Percentiles rank a stretch among this genome's conserved stretches.
These are phyloP conservation scores for Pelecanus crispus DNA, from an alignment of 2,113 vertebrate species.

Conservation along the genomic window DNA sequence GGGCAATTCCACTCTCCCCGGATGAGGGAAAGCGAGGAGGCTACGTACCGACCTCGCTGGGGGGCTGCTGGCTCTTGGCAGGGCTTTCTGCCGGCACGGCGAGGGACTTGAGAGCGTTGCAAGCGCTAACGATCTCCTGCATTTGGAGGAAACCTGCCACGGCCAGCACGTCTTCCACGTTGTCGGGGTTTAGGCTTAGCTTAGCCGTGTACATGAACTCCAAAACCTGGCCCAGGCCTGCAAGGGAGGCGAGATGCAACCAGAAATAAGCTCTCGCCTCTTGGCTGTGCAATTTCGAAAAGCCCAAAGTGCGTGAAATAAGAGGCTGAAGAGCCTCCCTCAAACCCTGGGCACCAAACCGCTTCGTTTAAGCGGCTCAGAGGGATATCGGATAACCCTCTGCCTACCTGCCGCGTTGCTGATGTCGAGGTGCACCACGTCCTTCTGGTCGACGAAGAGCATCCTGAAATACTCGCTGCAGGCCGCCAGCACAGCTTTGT, in stretches of 20 bases:
- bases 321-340: neutral
- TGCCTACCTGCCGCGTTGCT: conserved; percentile 91
- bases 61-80: neutral
- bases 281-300: accelerated
- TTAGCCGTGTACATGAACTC: conserved; percentile 99
- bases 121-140: conserved; percentile 91
- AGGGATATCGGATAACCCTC: accelerated
- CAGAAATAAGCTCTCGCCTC: neutral
- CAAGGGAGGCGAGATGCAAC: neutral
- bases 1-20: neutral
- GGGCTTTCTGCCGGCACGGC: neutral
- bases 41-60: neutral
- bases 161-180: conserved; percentile 88
- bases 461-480: conserved; percentile 95
- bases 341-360: accelerated
- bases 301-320: accelerated
- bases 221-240: conserved; percentile 92
- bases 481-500: conserved; percentile 92
- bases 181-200: conserved; percentile 85
- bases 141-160: conserved; percentile 95
- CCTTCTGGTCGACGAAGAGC: conserved; percentile 95
- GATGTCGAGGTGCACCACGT: conserved; percentile 96
- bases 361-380: accelerated
- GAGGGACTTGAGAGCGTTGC: conserved; percentile 86
- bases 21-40: neutral